phyloP scores from a whole-genome alignment of 2,797 vertebrate species.

The Uromys caudimaculatus region DNA sequence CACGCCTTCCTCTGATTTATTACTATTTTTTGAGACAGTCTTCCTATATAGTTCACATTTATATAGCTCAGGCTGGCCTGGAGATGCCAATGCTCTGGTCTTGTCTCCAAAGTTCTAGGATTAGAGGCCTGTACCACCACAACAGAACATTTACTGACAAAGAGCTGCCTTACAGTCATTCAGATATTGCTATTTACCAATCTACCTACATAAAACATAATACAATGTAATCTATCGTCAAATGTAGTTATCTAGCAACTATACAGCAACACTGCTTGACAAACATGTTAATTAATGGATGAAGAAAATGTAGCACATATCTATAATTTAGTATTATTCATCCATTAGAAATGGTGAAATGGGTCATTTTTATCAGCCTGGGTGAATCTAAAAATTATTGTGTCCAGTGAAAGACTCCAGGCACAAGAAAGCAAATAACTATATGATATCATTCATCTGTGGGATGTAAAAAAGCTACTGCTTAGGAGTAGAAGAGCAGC shows the following conservation, averaged over 20 bases:
- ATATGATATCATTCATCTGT: no score
- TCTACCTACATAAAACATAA: conserved; percentile 1
- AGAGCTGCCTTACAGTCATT: conserved; percentile 25
- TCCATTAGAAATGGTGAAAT: not conserved
- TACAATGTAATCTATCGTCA: not conserved
- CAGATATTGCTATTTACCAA: conserved; percentile 34
- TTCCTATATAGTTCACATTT: not conserved
- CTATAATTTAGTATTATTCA: not conserved
- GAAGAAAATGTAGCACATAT: not conserved
- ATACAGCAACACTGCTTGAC: not conserved
- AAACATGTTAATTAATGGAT: not conserved
- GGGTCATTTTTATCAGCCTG: not conserved
- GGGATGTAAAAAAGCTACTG: not conserved
- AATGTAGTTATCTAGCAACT: not conserved
- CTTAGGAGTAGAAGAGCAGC: not conserved
- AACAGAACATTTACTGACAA: conserved; percentile 10
- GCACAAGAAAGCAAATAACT: not conserved
- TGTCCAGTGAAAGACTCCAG: not conserved
- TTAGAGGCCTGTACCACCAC: not conserved
- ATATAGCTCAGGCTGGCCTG: not conserved
- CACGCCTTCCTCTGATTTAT: not conserved
- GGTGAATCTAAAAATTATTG: not conserved
- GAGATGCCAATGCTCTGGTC: not conserved
- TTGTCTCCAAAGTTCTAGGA: not conserved
- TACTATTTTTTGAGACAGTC: not conserved